phyloP scores from a whole-genome alignment of 1,140 invertebrate species.

The Pomacea maculata region DNA sequence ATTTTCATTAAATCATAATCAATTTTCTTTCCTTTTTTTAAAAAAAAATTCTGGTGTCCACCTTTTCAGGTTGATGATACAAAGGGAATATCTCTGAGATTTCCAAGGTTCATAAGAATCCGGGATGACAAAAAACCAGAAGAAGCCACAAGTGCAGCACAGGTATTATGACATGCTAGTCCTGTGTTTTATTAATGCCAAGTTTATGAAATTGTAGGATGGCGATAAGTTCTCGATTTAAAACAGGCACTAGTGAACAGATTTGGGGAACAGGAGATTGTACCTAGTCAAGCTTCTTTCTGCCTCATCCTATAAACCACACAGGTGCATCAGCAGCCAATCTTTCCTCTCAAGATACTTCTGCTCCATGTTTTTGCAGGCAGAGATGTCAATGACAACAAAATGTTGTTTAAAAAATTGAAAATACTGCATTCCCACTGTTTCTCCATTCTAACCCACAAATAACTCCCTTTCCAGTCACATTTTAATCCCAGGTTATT shows the following conservation, averaged over 20 bases:
- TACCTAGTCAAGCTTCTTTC: not conserved
- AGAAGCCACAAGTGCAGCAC: conserved; percentile 89
- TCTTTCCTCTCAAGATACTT: too few relatives aligned
- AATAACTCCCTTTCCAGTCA: not conserved
- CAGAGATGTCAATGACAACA: too few relatives aligned
- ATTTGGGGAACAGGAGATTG: not conserved
- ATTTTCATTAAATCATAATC: not conserved
- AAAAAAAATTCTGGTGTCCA: not conserved
- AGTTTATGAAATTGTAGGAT: too few relatives aligned
- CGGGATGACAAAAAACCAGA: conserved; percentile 94
- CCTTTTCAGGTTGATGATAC: conserved; percentile 79
- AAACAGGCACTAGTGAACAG: too few relatives aligned
- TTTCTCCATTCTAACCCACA: not conserved
- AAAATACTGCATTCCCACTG: not conserved
- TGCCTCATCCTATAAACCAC: not conserved
- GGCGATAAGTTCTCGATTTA: too few relatives aligned
- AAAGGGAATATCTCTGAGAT: conserved; percentile 94
- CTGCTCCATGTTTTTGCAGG: too few relatives aligned
- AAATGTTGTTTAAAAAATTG: too few relatives aligned
- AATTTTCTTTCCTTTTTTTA: not conserved
- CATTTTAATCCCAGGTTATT: not conserved
- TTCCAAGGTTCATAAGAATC: conserved; percentile 92
- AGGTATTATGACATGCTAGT: conserved; percentile 69
- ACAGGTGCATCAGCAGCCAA: too few relatives aligned
- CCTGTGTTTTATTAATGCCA: too few relatives aligned